Percentiles rank a stretch among this genome's conserved stretches.
Evolutionary conservation across 2,797 vertebrate genomes (phyloP).

Genomic region (Garrulus glandarius): DNA sequence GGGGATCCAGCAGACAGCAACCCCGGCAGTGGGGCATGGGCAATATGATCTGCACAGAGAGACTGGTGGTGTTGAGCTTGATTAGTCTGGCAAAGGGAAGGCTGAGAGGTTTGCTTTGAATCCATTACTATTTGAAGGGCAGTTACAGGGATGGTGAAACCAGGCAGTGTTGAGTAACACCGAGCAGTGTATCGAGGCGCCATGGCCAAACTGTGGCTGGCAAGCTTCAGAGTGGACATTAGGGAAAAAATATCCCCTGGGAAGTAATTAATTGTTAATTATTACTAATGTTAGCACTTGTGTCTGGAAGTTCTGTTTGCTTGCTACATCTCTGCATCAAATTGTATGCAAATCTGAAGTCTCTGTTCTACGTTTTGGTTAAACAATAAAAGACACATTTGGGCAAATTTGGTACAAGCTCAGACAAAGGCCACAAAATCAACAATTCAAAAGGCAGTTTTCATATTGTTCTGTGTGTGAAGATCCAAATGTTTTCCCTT

Average conservation of each 20-base stretch:
- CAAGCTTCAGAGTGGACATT: background rate
- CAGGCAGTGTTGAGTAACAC: background rate
- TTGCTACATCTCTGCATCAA: background rate
- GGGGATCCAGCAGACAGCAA: background rate
- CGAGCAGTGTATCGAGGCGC: background rate
- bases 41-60: background rate
- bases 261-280: background rate
- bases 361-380: background rate
- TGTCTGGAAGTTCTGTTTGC: background rate
- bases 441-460: background rate
- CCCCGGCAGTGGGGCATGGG: fast-evolving
- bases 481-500: background rate
- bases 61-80: background rate
- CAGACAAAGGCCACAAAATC: background rate
- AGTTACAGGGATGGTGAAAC: background rate
- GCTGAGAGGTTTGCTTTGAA: background rate
- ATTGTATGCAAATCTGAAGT: background rate
- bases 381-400: background rate
- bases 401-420: background rate
- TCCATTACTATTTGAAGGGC: background rate
- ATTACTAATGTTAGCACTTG: background rate
- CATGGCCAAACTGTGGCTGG: background rate
- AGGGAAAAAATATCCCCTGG: background rate
- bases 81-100: background rate
- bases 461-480: background rate